Base-by-base conservation (phyloP, 2,797 vertebrate genomes). In the Anomalospiza imberbis region DNA sequence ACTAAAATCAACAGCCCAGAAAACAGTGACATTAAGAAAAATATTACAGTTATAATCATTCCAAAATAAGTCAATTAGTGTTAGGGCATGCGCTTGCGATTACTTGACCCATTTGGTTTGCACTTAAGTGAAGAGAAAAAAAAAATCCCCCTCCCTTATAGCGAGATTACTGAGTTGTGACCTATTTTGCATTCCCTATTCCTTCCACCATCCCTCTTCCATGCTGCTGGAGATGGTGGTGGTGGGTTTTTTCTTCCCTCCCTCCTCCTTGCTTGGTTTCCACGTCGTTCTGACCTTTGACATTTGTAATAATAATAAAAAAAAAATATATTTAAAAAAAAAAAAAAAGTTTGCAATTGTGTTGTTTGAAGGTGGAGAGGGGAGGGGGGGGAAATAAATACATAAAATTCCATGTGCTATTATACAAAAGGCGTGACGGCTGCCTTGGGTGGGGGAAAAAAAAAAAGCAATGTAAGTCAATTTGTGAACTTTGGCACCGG, bases 401-500 rank as follows among this genome's bases (percentile, higher is more conserved):
- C 32, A 87, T 55, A 91, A 96, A 97, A 97, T 97, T 91, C 98
- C 97, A 93, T 97, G 98, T 98, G 97, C 96, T 96, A 98, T 98
- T 98, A 98, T 98, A 98, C 95, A 97, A 96, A 96, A 97, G 98
- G 98, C 98, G 94, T 97, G 97, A 97, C 45, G 97, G 97, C 98
- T 97, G 98, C 98, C 98, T 98, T 97, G 91, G 8, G 93, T 92
- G 96, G 82, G 48, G 80, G 7, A 3, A 14, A 36, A 50, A 85
- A 91, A 96, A 91, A 96, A 97, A 97, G 96, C 97, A 94, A 97
- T 94, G 94, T 93, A 96, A 99, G 98, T 99, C 99, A 99, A 99
- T 99, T 98, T 99, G 99, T 99, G 99, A 99, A 99, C 99, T 99
- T 98, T 99, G 99, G 99, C 99, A 99, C 98, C 51, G 13, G 93